Evolutionary conservation across 2,797 vertebrate genomes (phyloP), one percentile per base, ranked within the genome.

Genomic region (Chrysocyon brachyurus): DNA sequence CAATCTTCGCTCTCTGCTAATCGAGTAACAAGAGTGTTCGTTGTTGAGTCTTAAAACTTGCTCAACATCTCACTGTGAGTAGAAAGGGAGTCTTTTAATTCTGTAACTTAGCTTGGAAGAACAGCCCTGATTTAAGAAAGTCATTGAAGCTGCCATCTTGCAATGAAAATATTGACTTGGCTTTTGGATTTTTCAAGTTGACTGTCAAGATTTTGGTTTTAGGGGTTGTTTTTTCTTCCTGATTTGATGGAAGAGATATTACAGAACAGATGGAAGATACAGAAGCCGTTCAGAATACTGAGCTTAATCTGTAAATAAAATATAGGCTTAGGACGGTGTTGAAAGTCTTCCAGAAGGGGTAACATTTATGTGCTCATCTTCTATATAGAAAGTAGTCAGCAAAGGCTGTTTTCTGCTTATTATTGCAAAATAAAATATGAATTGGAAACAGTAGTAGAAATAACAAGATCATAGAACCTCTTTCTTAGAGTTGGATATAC

Each of bases 301-400:
- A 97, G 61, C 28, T 97, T 90, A 52, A 92, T 54, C 87, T 66
- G n/a, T 98, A 98, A 98, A 98, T 98, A 98, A 98, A 98, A 98
- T 12, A 98, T 28, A 97, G 75, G 72, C 70, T 63, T 96, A 92
- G 93, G 87, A 97, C 1, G 94, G 61, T 86, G 90, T 90, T 91
- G 24, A 56, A 97, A 98, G 95, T 92, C 96, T 97, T 87, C 86
- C n/a, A 84, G 96, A 97, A 81, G 92, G 46, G 97, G 72, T 97
- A 98, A 98, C 95, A 97, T 96, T 95, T 92, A 97, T 16, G 17
- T 87, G 87, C 17, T 98, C 70, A 19, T 96, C 91, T 96, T 86
- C 96, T 96, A 63, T 97, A 97, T 57, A 98, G 90, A 97, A 97
- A 61, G 94, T 36, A 94, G 98, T 96, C 96, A 98, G 91, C 94